These are phyloP conservation scores for Epizoanthus scotinus DNA, from an alignment of 92 coral and sea anemone genomes.

Conservation along the genomic window DNA sequence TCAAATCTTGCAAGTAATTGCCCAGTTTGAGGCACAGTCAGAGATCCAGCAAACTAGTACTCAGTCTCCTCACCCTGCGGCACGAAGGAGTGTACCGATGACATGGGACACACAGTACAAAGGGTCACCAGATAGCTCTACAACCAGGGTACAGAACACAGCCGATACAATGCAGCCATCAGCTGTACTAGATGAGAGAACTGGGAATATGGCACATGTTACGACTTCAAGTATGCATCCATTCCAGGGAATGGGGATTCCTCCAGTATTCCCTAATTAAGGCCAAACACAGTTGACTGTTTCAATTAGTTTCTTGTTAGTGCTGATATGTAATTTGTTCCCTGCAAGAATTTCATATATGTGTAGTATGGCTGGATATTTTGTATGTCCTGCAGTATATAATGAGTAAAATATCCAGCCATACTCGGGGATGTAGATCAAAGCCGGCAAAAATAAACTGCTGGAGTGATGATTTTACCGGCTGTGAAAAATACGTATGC, in stretches of 20 bases:
- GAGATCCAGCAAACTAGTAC: conserved; percentile 27
- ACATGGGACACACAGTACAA: background rate
- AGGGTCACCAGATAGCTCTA: conserved; percentile 20
- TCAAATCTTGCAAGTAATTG: conserved; percentile 34
- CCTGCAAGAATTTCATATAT: no score
- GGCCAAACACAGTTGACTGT: no score
- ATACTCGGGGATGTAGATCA: no score
- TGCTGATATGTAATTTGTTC: no score
- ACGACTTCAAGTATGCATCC: background rate
- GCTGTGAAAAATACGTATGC: no score
- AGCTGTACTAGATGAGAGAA: background rate
- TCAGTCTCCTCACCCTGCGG: background rate
- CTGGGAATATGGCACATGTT: conserved; percentile 3
- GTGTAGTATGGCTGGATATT: no score
- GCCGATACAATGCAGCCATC: conserved; percentile 8
- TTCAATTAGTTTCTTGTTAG: no score
- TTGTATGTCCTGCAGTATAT: no score
- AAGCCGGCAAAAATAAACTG: no score
- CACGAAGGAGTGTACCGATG: background rate
- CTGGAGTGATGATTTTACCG: no score
- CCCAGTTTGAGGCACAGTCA: conserved; percentile 33
- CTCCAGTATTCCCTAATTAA: conserved; percentile 34
- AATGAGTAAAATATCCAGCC: no score
- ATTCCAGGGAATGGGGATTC: conserved; percentile 37
- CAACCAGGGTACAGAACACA: conserved; percentile 18